Conservation (phyloP, 1,140 invertebrate genomes). For the Drosophila ambigua region DNA sequence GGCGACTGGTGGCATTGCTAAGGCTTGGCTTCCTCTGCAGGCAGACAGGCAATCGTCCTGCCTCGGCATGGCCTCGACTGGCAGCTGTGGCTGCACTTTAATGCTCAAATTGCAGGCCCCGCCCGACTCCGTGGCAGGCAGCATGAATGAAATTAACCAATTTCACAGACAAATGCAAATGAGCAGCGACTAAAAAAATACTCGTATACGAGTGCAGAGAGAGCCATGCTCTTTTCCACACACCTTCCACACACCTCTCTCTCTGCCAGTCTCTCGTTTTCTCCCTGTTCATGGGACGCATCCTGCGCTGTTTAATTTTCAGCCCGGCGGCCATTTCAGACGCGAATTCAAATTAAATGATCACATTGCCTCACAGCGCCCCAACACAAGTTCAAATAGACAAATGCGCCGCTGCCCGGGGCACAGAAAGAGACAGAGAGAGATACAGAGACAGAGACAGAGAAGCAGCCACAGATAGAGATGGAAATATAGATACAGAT, state of each 20-base stretch:
- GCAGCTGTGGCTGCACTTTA: conserved; percentile 51
- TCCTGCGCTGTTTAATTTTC: conserved; percentile 42
- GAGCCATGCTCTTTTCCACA: no score
- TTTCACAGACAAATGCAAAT: conserved; percentile 73
- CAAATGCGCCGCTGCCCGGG: conserved; percentile 55
- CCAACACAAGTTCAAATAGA: conserved; percentile 61
- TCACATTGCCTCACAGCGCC: conserved; percentile 47
- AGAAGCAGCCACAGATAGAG: not conserved
- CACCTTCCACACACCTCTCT: not conserved
- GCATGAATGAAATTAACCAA: conserved; percentile 80
- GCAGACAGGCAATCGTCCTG: not conserved
- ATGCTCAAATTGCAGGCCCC: conserved; percentile 61
- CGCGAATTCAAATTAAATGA: conserved; percentile 80
- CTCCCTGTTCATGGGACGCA: conserved; percentile 15
- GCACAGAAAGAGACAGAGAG: conserved; percentile 23
- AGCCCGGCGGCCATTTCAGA: conserved; percentile 46
- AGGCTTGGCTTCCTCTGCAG: conserved; percentile 6
- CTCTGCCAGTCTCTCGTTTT: conserved; percentile 4
- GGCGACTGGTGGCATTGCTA: conserved; percentile 16
- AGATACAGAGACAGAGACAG: conserved; percentile 15
- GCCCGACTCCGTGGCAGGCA: conserved; percentile 19
- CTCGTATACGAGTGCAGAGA: conserved; percentile 5
- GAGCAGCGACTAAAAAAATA: conserved; percentile 52
- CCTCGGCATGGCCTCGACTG: conserved; percentile 4
- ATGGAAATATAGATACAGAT: conserved; percentile 30